Conservation (phyloP, 2,113 vertebrate species). For the Melierax canorus region DNA sequence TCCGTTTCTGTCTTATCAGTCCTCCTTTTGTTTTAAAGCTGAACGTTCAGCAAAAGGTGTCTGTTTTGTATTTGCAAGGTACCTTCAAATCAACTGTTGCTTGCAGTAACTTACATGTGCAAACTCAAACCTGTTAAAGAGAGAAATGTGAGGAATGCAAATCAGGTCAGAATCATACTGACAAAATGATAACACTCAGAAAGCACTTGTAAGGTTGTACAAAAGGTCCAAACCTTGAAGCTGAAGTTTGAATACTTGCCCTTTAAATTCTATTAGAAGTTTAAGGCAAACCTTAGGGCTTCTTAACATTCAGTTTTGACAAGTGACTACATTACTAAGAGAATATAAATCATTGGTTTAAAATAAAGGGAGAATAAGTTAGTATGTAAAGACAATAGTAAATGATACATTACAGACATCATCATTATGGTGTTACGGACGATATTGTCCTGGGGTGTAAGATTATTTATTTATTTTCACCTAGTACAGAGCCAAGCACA, state of each 20-base stretch:
- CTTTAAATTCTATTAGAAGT: constrained; percentile 46
- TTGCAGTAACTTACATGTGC: background rate
- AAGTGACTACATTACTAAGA: constrained; percentile 30
- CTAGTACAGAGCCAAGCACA: background rate
- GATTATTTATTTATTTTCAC: background rate
- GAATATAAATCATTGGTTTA: constrained; percentile 21
- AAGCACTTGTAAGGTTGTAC: constrained; percentile 14
- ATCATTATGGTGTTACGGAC: background rate
- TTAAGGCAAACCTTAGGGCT: background rate
- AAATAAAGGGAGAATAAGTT: background rate
- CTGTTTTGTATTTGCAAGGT: background rate
- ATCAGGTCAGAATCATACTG: background rate
- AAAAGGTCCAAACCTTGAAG: constrained; percentile 25
- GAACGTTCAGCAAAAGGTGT: background rate
- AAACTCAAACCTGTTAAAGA: background rate
- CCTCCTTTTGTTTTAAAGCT: background rate
- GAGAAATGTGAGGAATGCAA: constrained; percentile 1
- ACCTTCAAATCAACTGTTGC: background rate
- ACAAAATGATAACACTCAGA: background rate
- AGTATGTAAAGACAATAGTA: background rate
- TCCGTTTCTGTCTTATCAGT: background rate
- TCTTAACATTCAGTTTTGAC: constrained; percentile 34
- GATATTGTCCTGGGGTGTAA: background rate
- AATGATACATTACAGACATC: background rate
- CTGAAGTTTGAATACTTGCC: constrained; percentile 31